These are phyloP conservation scores for Portevinia maculata DNA, from an alignment of 2,888 invertebrate genomes.

Conservation along the genomic window DNA sequence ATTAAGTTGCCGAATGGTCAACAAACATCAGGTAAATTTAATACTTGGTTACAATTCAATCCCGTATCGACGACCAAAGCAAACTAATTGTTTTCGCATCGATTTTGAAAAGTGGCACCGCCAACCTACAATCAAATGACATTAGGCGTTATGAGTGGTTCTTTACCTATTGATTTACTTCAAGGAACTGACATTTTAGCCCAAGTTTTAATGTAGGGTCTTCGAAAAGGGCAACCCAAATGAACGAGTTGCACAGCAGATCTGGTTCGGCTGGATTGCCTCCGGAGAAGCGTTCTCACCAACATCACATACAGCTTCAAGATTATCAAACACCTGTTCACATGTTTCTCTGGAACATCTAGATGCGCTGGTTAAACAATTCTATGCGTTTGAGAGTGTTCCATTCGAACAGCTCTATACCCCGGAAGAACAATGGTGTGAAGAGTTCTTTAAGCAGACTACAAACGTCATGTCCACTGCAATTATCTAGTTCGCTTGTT, in stretches of 20 bases:
- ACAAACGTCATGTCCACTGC: constrained; percentile 25
- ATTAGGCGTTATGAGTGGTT: constrained; percentile 27
- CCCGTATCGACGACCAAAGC: constrained; percentile 27
- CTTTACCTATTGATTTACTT: constrained; percentile 31
- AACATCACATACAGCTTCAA: not conserved
- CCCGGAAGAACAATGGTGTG: constrained; percentile 58
- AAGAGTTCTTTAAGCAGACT: constrained; percentile 45
- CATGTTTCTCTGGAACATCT: constrained; percentile 24
- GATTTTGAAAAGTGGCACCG: constrained; percentile 11
- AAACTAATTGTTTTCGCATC: constrained; percentile 20
- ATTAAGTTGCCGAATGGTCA: constrained; percentile 30
- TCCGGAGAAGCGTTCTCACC: constrained; percentile 16
- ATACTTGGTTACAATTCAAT: constrained; percentile 20
- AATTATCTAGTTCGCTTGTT: constrained; percentile 49
- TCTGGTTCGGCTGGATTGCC: constrained; percentile 36
- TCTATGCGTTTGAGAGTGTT: constrained; percentile 22
- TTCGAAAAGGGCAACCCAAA: constrained; percentile 26
- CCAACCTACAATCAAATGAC: constrained; percentile 1
- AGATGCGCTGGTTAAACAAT: constrained; percentile 7
- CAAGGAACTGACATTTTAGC: constrained; percentile 32
- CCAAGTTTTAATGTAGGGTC: constrained; percentile 9
- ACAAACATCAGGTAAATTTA: constrained; percentile 9
- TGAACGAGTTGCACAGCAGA: constrained; percentile 25
- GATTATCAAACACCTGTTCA: constrained; percentile 5
- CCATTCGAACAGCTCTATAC: constrained; percentile 11